phyloP scores from a whole-genome alignment of 2,113 vertebrate genomes.

The Ammodramus savannarum region DNA sequence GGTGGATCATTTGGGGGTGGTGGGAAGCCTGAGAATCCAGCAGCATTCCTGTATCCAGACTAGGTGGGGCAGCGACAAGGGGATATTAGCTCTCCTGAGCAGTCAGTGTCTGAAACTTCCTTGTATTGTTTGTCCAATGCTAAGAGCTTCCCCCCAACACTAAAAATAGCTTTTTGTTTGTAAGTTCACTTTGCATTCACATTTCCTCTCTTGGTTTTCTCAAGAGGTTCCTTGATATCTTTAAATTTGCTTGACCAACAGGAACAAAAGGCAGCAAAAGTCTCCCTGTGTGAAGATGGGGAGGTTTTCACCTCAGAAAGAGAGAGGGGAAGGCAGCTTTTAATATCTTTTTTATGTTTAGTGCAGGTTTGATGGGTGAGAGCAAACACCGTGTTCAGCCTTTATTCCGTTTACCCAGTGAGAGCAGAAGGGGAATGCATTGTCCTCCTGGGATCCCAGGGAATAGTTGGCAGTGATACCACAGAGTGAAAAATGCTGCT shows the following conservation, averaged over 20 bases:
- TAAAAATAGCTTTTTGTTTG: conserved; percentile 92
- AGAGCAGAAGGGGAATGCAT: conserved; percentile 41
- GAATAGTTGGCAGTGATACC: conserved; percentile 49
- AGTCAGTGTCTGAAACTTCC: conserved; percentile 82
- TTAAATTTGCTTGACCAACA: conserved; percentile 71
- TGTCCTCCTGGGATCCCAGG: conserved; percentile 45
- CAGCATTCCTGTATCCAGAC: conserved; percentile 32
- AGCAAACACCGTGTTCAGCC: conserved; percentile 15
- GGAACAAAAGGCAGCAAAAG: conserved; percentile 75
- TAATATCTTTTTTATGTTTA: conserved; percentile 46
- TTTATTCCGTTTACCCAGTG: not conserved
- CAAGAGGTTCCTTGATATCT: conserved; percentile 61
- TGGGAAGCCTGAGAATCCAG: conserved; percentile 27
- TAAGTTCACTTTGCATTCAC: conserved; percentile 75
- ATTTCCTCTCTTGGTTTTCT: conserved; percentile 73
- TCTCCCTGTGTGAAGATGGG: conserved; percentile 11
- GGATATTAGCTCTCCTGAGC: conserved; percentile 58
- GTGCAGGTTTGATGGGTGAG: conserved; percentile 31
- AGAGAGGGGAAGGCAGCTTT: not conserved
- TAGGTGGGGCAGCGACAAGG: conserved; percentile 50
- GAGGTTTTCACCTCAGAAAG: conserved; percentile 42
- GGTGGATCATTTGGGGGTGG: not conserved
- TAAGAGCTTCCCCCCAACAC: conserved; percentile 71
- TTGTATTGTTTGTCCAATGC: conserved; percentile 79
- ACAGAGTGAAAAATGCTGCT: not conserved